Evolutionary conservation across 2,113 vertebrate species (phyloP).

Genomic region (Anthoscopus minutus): DNA sequence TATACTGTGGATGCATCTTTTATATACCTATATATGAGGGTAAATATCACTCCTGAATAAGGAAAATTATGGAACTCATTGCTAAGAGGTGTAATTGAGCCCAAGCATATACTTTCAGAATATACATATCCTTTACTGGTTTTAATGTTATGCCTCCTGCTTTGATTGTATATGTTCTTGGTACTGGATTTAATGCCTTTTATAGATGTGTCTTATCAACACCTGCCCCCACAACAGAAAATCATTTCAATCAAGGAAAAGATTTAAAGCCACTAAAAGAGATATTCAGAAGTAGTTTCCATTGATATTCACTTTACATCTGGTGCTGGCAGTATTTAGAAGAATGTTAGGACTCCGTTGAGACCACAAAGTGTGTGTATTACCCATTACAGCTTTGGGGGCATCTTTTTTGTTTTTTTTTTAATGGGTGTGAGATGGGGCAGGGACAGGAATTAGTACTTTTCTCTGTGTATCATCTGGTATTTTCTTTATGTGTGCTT

Average conservation of each 20-base stretch:
- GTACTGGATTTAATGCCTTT: background rate
- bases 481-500: background rate
- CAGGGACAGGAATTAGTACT: background rate
- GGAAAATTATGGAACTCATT: background rate
- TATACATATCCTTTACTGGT: background rate
- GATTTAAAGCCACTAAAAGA: background rate
- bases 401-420: background rate
- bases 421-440: rapidly evolving
- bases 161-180: background rate
- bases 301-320: background rate
- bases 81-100: background rate
- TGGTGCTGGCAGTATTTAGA: background rate
- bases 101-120: background rate
- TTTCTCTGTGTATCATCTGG: background rate
- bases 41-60: background rate
- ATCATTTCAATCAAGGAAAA: background rate
- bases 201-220: background rate
- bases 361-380: background rate
- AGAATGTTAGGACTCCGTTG: background rate
- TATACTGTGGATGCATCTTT: background rate
- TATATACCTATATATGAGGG: background rate
- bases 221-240: background rate
- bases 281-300: background rate
- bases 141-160: background rate
- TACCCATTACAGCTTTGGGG: background rate